phyloP scores from a whole-genome alignment of 2,797 vertebrate genomes.

The Sebastes elongatus region DNA sequence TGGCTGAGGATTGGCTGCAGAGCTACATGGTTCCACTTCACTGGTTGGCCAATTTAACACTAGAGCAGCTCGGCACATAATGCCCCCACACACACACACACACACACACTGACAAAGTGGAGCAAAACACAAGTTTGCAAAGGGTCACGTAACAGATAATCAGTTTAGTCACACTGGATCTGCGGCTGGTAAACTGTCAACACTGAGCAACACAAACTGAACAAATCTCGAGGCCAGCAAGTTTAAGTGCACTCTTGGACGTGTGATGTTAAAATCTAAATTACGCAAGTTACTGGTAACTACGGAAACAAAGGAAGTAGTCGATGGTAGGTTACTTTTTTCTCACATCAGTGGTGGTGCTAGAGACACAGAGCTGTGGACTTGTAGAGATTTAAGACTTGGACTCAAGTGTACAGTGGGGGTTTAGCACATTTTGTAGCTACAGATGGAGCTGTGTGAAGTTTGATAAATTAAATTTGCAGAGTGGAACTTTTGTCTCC shows the following conservation, averaged over 20 bases:
- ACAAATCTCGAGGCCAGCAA: background rate
- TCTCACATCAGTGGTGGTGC: background rate
- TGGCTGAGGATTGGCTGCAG: slow-evolving; percentile 19
- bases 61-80: background rate
- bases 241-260: background rate
- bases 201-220: slow-evolving; percentile 14
- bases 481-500: background rate
- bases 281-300: background rate
- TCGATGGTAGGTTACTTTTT: background rate
- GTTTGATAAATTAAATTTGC: background rate
- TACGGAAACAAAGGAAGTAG: background rate
- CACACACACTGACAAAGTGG: background rate
- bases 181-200: slow-evolving; percentile 19
- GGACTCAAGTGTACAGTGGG: background rate
- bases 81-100: background rate
- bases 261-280: background rate
- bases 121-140: slow-evolving; percentile 15
- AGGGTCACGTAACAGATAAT: slow-evolving; percentile 27
- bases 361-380: background rate
- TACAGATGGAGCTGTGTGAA: background rate
- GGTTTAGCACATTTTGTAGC: background rate
- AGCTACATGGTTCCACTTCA: slow-evolving; percentile 11
- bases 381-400: background rate
- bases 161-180: slow-evolving; percentile 20
- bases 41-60: background rate